These are phyloP conservation scores for Laticauda colubrina DNA, from an alignment of 2,113 vertebrate species.

Conservation along the genomic window DNA sequence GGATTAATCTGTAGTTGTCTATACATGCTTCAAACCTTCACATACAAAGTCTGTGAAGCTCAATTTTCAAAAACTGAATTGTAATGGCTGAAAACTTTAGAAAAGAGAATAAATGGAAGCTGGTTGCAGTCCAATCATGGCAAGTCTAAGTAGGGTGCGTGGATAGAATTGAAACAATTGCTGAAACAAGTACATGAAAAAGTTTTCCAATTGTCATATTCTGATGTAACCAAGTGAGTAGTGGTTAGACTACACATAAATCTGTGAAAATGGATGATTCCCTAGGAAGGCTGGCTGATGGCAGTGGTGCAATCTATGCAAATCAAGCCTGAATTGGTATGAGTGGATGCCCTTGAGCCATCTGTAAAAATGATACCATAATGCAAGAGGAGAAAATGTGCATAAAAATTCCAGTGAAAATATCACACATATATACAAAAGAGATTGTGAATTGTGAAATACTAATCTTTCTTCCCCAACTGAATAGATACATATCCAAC, in stretches of 20 bases:
- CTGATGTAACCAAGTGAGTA: slow-evolving; percentile 4
- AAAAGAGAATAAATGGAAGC: neutral
- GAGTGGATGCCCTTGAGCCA: neutral
- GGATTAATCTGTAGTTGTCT: neutral
- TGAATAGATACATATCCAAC: neutral
- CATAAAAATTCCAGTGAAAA: neutral
- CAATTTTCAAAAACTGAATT: neutral
- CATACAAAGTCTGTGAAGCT: neutral
- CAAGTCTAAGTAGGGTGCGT: neutral
- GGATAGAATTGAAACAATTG: neutral
- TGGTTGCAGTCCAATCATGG: neutral
- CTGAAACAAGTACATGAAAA: slow-evolving; percentile 11
- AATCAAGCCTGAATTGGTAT: neutral
- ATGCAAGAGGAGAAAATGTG: neutral
- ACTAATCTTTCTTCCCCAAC: neutral
- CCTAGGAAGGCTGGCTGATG: neutral
- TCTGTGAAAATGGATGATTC: slow-evolving; percentile 21
- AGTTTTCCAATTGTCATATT: neutral
- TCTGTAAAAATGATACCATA: neutral
- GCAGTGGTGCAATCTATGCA: neutral
- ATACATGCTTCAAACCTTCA: neutral
- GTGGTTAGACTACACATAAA: neutral
- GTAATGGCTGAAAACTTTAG: neutral
- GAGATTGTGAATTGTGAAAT: neutral
- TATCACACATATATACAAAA: neutral